phyloP scores from a whole-genome alignment of 2,113 vertebrate genomes.

The Pangasianodon hypophthalmus region DNA sequence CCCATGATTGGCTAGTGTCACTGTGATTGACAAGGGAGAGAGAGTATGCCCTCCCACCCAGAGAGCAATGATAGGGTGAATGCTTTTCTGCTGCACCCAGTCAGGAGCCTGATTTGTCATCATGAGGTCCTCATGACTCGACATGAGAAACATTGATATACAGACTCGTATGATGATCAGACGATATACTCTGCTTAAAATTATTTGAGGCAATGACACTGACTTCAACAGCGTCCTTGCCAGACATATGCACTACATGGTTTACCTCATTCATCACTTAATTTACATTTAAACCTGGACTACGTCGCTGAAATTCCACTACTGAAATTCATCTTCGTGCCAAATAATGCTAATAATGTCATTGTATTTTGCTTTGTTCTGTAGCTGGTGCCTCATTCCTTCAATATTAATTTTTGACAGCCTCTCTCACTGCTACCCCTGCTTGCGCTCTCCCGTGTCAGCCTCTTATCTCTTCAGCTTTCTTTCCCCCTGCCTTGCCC shows the following conservation, averaged over 20 bases:
- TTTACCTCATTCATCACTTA: neutral
- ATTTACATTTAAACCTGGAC: neutral
- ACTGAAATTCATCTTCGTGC: neutral
- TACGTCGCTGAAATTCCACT: neutral
- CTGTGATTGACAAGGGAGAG: neutral
- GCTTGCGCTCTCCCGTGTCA: conserved; percentile 62
- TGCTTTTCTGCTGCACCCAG: neutral
- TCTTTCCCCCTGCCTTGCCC: conserved; percentile 61
- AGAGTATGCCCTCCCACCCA: neutral
- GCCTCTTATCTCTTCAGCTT: conserved; percentile 63
- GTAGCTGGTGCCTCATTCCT: conserved; percentile 36
- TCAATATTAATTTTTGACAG: conserved; percentile 59
- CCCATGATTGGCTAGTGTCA: neutral
- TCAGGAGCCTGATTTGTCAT: neutral
- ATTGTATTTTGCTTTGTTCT: conserved; percentile 31
- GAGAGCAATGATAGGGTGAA: neutral
- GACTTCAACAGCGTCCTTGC: neutral
- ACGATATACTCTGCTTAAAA: neutral
- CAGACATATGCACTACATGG: neutral
- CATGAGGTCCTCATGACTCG: neutral
- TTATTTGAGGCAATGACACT: neutral
- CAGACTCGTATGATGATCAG: neutral
- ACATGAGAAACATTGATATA: neutral
- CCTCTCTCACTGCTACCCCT: conserved; percentile 49
- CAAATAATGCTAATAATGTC: conserved; percentile 20